Evolutionary conservation across 2,888 invertebrate genomes (phyloP).

Genomic region (Apamea monoglypha): DNA sequence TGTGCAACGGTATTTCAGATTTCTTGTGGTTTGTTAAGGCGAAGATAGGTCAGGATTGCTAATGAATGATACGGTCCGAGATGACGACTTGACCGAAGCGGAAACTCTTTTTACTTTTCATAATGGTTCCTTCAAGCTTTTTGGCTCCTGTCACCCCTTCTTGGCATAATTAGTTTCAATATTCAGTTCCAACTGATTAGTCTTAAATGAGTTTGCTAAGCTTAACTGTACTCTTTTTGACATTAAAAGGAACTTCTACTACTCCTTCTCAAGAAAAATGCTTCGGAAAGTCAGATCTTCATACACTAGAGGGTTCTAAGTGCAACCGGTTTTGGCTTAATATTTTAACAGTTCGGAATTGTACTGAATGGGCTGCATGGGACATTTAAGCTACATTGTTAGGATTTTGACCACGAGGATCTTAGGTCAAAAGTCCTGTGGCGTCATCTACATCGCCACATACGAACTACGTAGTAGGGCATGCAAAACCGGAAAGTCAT

Average conservation of each 20-base stretch:
- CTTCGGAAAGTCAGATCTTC: background rate
- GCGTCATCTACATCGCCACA: no score
- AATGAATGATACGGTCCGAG: background rate
- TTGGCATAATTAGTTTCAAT: background rate
- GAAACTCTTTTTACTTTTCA: background rate
- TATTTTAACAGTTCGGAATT: background rate
- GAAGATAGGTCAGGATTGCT: constrained; percentile 8
- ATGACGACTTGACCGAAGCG: background rate
- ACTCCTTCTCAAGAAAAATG: background rate
- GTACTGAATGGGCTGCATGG: background rate
- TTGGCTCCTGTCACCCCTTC: background rate
- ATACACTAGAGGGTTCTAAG: background rate
- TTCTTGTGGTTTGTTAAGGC: constrained; percentile 20
- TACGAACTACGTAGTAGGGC: no score
- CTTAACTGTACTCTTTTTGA: background rate
- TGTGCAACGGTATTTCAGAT: constrained; percentile 28
- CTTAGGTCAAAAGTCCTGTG: background rate
- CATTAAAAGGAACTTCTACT: background rate
- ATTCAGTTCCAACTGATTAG: background rate
- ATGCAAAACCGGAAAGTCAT: no score
- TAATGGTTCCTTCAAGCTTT: background rate
- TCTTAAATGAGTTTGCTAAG: background rate
- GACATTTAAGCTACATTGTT: background rate
- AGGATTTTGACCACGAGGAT: no score
- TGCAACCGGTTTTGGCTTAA: background rate